Evolutionary conservation across 2,113 vertebrate genomes (phyloP).

Genomic region (Nymphicus hollandicus): DNA sequence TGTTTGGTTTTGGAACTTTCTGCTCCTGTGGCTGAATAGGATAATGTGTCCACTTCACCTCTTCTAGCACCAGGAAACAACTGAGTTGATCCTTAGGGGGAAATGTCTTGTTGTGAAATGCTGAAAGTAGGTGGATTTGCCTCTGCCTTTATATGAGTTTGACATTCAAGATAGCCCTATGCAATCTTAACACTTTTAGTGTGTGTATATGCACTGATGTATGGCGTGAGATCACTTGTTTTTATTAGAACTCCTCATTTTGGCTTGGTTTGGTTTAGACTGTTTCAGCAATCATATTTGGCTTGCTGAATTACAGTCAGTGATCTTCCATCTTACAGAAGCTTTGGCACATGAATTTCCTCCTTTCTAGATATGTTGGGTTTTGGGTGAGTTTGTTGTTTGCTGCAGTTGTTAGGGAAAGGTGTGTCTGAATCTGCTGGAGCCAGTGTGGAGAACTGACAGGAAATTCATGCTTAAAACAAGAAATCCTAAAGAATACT

Average conservation of each 20-base stretch:
- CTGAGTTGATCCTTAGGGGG: not conserved
- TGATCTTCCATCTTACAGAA: not conserved
- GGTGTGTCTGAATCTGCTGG: not conserved
- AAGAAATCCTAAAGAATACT: not conserved
- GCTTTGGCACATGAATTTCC: not conserved
- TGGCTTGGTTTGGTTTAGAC: not conserved
- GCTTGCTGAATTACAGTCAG: not conserved
- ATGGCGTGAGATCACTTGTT: not conserved
- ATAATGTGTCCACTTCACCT: fast-evolving
- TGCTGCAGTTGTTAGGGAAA: not conserved
- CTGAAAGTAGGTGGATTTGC: not conserved
- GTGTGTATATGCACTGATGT: not conserved
- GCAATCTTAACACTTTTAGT: not conserved
- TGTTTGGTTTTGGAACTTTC: not conserved
- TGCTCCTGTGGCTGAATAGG: not conserved
- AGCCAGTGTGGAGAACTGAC: not conserved
- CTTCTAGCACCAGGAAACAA: not conserved
- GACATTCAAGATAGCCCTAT: not conserved
- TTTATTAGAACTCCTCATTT: not conserved
- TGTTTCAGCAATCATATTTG: not conserved
- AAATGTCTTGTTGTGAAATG: not conserved
- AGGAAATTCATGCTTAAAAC: not conserved
- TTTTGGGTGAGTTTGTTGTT: not conserved
- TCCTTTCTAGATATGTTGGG: not conserved
- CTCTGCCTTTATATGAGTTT: not conserved